phyloP scores from a whole-genome alignment of 2,888 invertebrate genomes.

The Phymatocera aterrima region DNA sequence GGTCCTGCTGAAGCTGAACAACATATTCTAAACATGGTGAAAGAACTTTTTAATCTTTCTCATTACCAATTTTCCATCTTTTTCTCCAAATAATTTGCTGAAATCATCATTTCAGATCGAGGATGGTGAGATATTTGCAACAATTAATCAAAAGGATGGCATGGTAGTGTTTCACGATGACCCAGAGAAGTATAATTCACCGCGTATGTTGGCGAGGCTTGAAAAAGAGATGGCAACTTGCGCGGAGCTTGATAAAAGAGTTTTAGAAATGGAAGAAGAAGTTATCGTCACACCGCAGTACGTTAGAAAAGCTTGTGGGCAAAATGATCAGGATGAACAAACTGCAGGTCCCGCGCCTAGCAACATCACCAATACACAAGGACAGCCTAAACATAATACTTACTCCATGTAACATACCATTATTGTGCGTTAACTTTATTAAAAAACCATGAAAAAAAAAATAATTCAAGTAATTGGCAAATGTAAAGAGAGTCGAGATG shows the following conservation, averaged over 20 bases:
- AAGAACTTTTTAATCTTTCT: conserved; percentile 59
- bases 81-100: neutral
- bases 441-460: conserved; percentile 52
- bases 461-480: conserved; percentile 50
- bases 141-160: conserved; percentile 97
- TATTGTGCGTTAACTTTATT: conserved; percentile 66
- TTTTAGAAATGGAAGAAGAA: conserved; percentile 95
- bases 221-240: conserved; percentile 92
- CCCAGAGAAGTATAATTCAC: conserved; percentile 95
- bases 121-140: conserved; percentile 97
- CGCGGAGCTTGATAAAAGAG: conserved; percentile 91
- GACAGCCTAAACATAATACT: conserved; percentile 71
- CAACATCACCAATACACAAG: conserved; percentile 68
- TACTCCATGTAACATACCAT: conserved; percentile 72
- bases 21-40: conserved; percentile 96
- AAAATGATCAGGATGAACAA: conserved; percentile 72
- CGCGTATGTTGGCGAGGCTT: conserved; percentile 89
- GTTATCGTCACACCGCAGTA: conserved; percentile 93
- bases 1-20: conserved; percentile 93
- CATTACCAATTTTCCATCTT: too few relatives aligned
- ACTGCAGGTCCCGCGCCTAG: conserved; percentile 65
- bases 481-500: neutral
- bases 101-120: conserved; percentile 84
- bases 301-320: conserved; percentile 78
- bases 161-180: conserved; percentile 98